A percentile compares a stretch with the other conserved stretches of the same genome.
Evolutionary conservation across 1,140 invertebrate genomes (phyloP).

Genomic region (Nylanderia fulva): DNA sequence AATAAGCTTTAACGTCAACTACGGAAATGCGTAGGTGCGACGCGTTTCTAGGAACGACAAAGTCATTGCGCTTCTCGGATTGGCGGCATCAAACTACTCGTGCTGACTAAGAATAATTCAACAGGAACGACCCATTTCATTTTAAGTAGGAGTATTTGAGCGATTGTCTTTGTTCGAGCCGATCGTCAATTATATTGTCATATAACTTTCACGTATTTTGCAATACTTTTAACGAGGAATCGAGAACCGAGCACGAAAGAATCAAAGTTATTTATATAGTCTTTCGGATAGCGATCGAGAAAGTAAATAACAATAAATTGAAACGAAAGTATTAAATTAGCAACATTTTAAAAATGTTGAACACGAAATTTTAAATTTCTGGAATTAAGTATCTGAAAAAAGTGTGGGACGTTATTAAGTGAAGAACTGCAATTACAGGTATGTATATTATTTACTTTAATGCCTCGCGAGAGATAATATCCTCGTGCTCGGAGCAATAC

Average conservation of each 20-base stretch:
- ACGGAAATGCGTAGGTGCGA: slow-evolving; percentile 73
- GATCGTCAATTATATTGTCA: neutral
- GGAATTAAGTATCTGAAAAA: neutral
- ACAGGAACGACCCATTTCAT: neutral
- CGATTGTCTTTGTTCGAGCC: neutral
- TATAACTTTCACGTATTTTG: neutral
- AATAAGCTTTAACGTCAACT: slow-evolving; percentile 55
- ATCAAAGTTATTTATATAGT: neutral
- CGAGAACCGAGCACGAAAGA: neutral
- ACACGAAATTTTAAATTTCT: neutral
- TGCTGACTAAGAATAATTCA: slow-evolving; percentile 15
- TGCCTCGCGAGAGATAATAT: neutral
- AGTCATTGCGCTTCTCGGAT: slow-evolving; percentile 58
- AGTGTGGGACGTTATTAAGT: slow-evolving; percentile 4
- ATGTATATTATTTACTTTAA: slow-evolving; percentile 26
- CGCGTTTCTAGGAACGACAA: slow-evolving; percentile 64
- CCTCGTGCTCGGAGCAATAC: slow-evolving; percentile 34
- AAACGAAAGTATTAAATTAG: neutral
- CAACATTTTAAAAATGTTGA: neutral
- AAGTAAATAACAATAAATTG: neutral
- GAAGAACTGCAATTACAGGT: neutral
- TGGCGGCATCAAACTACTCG: slow-evolving; percentile 51
- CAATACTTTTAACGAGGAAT: no score
- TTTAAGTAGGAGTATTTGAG: neutral
- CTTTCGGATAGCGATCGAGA: neutral